Evolutionary conservation across 2,888 invertebrate genomes (phyloP), one percentile per base, ranked within the genome.

Genomic region (Priocnemis perturbator): DNA sequence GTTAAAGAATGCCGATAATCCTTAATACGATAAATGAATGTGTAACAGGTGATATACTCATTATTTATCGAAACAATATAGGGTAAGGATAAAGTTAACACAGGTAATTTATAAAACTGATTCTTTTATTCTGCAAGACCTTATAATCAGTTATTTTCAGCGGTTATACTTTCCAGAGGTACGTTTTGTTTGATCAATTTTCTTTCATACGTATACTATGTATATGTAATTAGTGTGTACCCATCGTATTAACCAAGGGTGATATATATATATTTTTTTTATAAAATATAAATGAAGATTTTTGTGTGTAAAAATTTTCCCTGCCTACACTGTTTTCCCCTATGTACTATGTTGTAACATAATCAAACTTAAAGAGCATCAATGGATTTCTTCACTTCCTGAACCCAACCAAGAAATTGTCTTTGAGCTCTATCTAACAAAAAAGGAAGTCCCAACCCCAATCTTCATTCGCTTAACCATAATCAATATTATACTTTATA

Each of bases 41-140:
- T 26, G 5, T 26, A 5, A 26, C 26, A 2, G 26, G 5, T 26
- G 2, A 26, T 26, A 5, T 26, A 26, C 5, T 26, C 5, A 26
- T 26, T 26, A 26, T 26, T 26, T 26, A 26, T 5, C 3, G 3
- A 3, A 26, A 57, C 55, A 17, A 60, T 71, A 74, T 71, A 37
- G 7, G 37, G 37, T 37, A 9, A 11, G 14, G 37, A 9, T 37
- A 37, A 11, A 37, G 7, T 37, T 7, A 72, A 67, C 45, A 67
- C n/a, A 67, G 47, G 14, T 57, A 15, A 65, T 77, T 59, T 79
- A 79, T 64, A 79, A 79, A 79, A 79, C 70, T 67, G 63, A 37
- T 63, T 69, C 71, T 67, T 79, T 79, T 85, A 85, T 85, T 85
- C 69, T 81, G 74, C 73, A 78, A 79, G 81, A 81, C 70, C 71